phyloP scores from a whole-genome alignment of 2,797 vertebrate genomes.

The Characodon lateralis region DNA sequence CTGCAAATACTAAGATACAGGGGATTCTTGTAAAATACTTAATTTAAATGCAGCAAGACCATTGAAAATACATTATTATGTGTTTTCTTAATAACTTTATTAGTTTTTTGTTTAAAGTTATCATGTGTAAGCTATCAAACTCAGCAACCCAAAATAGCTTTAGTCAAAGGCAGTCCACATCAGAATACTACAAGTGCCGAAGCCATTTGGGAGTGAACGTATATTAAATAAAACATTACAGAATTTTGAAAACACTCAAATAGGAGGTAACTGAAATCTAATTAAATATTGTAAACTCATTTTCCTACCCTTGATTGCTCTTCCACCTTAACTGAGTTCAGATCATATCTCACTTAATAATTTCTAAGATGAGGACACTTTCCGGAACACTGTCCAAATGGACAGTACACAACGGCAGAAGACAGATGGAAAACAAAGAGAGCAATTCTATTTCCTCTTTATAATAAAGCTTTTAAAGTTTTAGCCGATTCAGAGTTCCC shows the following conservation, averaged over 20 bases:
- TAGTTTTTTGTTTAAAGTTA: neutral
- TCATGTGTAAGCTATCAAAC: neutral
- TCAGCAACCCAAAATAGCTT: neutral
- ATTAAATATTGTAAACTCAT: slow-evolving; percentile 37
- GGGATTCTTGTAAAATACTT: slow-evolving; percentile 15
- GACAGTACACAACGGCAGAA: slow-evolving; percentile 31
- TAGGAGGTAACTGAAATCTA: slow-evolving; percentile 29
- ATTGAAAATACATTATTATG: neutral
- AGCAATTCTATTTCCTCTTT: slow-evolving; percentile 72
- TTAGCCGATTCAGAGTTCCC: slow-evolving; percentile 76
- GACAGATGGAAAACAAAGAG: slow-evolving; percentile 62
- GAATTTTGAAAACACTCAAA: slow-evolving; percentile 21
- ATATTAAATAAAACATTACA: slow-evolving; percentile 7
- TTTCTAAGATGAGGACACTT: slow-evolving; percentile 56
- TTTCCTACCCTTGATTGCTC: neutral
- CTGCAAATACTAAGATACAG: neutral
- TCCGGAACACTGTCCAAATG: slow-evolving; percentile 66
- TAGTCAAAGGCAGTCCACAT: neutral
- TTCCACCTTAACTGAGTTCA: slow-evolving; percentile 39
- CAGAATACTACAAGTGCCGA: slow-evolving; percentile 7
- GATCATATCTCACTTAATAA: slow-evolving; percentile 55
- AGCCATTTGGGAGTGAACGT: slow-evolving; percentile 14
- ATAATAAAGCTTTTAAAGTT: slow-evolving; percentile 78
- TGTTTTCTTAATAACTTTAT: neutral
- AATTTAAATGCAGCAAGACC: slow-evolving; percentile 15